A percentile compares a stretch with the other conserved stretches of the same genome.
Conservation (phyloP, 2,113 vertebrate genomes). For the Glaucomys volans region DNA sequence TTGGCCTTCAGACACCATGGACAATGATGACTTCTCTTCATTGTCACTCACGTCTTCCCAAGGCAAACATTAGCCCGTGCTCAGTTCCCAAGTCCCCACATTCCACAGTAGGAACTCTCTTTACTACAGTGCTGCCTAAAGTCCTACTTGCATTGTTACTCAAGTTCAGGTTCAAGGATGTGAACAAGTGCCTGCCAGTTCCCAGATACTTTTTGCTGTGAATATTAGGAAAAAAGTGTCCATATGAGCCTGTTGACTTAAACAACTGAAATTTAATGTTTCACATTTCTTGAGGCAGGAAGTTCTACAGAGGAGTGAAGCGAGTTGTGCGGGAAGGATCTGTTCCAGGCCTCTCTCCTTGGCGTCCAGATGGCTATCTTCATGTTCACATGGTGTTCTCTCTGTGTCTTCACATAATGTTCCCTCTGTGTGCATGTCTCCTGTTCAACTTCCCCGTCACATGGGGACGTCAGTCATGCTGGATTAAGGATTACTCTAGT, state of each 20-base stretch:
- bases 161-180: not conserved
- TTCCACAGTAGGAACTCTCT: not conserved
- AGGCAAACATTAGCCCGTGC: not conserved
- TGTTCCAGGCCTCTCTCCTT: not conserved
- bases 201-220: not conserved
- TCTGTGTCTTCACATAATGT: not conserved
- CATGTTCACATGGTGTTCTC: not conserved
- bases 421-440: not conserved
- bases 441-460: not conserved
- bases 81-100: not conserved
- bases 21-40: not conserved
- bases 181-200: not conserved
- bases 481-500: not conserved
- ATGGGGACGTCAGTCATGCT: not conserved
- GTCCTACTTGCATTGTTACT: not conserved
- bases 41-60: not conserved
- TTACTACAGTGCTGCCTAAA: not conserved
- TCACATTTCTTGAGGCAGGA: not conserved
- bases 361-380: not conserved
- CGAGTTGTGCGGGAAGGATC: not conserved
- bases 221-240: not conserved
- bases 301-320: not conserved
- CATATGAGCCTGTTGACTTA: no score
- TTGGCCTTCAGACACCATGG: not conserved
- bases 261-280: not conserved